A percentile compares a stretch with the other conserved stretches of the same genome.
These are phyloP conservation scores for Eristalis tenax DNA, from an alignment of 2,888 invertebrate genomes.

Conservation along the genomic window DNA sequence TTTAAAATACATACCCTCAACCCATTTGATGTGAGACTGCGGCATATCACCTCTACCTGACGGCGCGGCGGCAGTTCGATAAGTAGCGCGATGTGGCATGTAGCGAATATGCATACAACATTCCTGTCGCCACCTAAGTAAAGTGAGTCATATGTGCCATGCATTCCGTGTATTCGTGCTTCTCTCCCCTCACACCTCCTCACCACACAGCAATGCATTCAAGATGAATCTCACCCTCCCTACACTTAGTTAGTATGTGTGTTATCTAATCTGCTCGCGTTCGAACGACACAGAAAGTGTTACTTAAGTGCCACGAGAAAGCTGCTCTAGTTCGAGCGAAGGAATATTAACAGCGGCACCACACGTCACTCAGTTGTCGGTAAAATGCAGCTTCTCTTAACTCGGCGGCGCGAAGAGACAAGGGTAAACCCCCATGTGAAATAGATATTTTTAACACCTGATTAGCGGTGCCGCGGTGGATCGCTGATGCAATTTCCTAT, in stretches of 20 bases:
- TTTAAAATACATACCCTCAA: constrained; percentile 40
- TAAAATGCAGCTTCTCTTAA: constrained; percentile 38
- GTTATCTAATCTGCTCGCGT: constrained; percentile 56
- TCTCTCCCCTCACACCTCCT: too few species aligned
- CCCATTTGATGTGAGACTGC: constrained; percentile 5
- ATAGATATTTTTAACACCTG: constrained; percentile 69
- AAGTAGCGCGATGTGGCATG: background rate
- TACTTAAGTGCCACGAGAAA: background rate
- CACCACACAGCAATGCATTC: constrained; percentile 35
- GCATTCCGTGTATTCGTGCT: constrained; percentile 39
- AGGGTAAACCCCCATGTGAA: constrained; percentile 17
- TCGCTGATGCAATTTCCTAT: constrained; percentile 1
- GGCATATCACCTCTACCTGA: background rate
- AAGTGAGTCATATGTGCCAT: constrained; percentile 51
- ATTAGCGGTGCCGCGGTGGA: constrained; percentile 14
- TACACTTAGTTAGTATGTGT: background rate
- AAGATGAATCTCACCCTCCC: constrained; percentile 18
- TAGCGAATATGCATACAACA: background rate
- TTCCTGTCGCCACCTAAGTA: background rate
- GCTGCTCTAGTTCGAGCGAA: background rate
- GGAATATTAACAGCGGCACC: constrained; percentile 19
- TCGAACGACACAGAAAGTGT: background rate
- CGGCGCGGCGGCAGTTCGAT: background rate
- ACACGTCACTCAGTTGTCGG: constrained; percentile 19
- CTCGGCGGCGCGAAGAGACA: constrained; percentile 35